Evolutionary conservation across 2,113 vertebrate genomes (phyloP), one percentile per base, ranked within the genome.

Genomic region (Paedocypris sp.): DNA sequence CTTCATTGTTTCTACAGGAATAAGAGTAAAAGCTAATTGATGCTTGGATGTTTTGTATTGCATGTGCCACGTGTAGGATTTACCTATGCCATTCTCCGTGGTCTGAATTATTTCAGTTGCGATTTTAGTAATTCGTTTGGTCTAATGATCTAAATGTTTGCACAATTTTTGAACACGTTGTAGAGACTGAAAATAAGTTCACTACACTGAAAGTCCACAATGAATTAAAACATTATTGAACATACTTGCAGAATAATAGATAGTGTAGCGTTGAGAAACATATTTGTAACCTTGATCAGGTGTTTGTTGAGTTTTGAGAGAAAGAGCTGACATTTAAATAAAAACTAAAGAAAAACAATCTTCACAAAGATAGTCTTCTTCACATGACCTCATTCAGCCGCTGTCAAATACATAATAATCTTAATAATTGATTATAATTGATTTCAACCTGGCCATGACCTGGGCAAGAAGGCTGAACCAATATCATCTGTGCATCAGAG

Each of bases 341-440:
- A 39, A 2, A 36, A 66, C 54, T 50, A 66, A 65, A 67, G 64
- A 72, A 74, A 36, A 68, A 41, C 70, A 59, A 66, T 73, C 66
- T 62, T 62, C 46, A 67, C 59, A 48, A 29, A 31, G 26, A n/a
- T 9, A 46, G 32, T 13, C 54, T 58, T 33, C 62, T 47, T 39
- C 62, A 53, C 35, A 31, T 32, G 23, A 77, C 69, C 77, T 60
- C 59, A 82, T 87, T 78, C 62, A 64, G 54, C 60, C 9, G 43
- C 33, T 48, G 39, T 45, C 16, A 76, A 83, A 73, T 82, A 86
- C 79, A 81, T 78, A 84, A 74, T 74, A 78, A 76, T 73, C 75
- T 95, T 88, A 95, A 95, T 94, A 92, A 93, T 97, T 90, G 83
- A 95, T 92, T 79, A 85, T 82, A 85, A 93, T 91, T 91, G 88